phyloP scores from a whole-genome alignment of 2,888 invertebrate species.

The Hecatera dysodea region DNA sequence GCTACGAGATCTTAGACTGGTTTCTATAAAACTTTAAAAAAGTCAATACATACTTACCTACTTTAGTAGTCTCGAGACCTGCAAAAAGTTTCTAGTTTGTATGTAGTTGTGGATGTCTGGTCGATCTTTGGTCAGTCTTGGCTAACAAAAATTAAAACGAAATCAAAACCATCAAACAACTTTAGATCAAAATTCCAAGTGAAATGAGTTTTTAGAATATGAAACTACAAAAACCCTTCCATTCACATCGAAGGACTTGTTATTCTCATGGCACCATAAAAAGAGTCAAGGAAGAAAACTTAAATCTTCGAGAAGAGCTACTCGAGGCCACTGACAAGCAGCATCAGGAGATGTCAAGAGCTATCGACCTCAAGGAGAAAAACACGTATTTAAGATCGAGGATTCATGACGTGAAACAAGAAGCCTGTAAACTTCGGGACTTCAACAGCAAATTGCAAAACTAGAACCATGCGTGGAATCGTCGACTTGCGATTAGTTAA shows the following conservation, averaged over 20 bases:
- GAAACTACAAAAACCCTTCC: constrained; percentile 67
- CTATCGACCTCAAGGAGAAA: constrained; percentile 81
- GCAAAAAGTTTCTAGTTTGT: not conserved
- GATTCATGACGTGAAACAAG: constrained; percentile 72
- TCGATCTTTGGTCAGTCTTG: not conserved
- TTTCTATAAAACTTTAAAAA: not conserved
- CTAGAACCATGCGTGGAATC: constrained; percentile 52
- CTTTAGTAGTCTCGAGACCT: too few species aligned
- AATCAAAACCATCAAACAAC: not conserved
- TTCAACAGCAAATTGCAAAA: constrained; percentile 56
- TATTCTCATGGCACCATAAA: constrained; percentile 48
- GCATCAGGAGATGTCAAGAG: constrained; percentile 86
- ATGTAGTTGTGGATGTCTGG: too few species aligned
- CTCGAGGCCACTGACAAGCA: constrained; percentile 79
- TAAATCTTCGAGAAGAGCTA: constrained; percentile 70
- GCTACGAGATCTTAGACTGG: too few species aligned
- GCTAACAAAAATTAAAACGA: not conserved
- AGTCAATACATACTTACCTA: not conserved
- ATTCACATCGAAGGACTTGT: constrained; percentile 32
- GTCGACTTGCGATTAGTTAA: constrained; percentile 65
- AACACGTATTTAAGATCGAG: constrained; percentile 71
- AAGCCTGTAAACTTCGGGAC: constrained; percentile 69
- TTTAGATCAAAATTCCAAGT: constrained; percentile 45
- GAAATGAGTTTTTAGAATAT: constrained; percentile 56
- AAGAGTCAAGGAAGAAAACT: constrained; percentile 73